A percentile compares a stretch with the other conserved stretches of the same genome.
Conservation (phyloP, 2,113 vertebrate genomes). For the Aphyosemion australe region DNA sequence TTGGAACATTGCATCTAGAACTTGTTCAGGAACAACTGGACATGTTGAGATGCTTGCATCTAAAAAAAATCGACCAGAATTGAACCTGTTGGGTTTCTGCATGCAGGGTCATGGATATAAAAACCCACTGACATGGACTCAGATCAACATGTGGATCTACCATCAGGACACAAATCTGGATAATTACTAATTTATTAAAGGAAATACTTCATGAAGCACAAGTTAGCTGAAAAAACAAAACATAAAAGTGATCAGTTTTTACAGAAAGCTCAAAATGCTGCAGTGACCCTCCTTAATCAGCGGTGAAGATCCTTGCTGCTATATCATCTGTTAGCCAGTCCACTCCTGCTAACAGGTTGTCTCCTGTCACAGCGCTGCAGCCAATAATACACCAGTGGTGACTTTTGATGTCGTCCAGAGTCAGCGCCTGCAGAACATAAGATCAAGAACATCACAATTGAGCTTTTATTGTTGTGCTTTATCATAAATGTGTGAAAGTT, state of each 20-base stretch:
- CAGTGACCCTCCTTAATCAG: constrained; percentile 71
- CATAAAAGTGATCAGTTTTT: no score
- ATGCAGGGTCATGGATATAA: no score
- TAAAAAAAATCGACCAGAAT: no score
- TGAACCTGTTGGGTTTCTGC: no score
- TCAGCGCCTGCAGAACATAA: constrained; percentile 77
- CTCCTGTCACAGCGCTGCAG: constrained; percentile 89
- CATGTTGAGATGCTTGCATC: no score
- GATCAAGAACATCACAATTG: not conserved
- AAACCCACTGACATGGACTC: no score
- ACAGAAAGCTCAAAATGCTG: no score
- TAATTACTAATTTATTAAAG: no score
- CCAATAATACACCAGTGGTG: constrained; percentile 92
- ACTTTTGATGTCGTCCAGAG: constrained; percentile 84
- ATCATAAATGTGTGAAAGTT: not conserved
- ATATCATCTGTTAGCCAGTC: constrained; percentile 86
- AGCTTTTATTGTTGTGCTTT: not conserved
- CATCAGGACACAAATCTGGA: no score
- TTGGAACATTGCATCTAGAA: no score
- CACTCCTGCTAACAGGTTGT: constrained; percentile 85
- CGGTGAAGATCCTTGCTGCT: constrained; percentile 75
- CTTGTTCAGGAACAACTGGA: no score
- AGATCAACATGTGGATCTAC: no score
- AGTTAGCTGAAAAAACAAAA: not conserved
- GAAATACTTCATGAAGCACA: not conserved